Evolutionary conservation across 2,888 invertebrate genomes (phyloP), one percentile per base, ranked within the genome.

Genomic region (Oscheius sp.): DNA sequence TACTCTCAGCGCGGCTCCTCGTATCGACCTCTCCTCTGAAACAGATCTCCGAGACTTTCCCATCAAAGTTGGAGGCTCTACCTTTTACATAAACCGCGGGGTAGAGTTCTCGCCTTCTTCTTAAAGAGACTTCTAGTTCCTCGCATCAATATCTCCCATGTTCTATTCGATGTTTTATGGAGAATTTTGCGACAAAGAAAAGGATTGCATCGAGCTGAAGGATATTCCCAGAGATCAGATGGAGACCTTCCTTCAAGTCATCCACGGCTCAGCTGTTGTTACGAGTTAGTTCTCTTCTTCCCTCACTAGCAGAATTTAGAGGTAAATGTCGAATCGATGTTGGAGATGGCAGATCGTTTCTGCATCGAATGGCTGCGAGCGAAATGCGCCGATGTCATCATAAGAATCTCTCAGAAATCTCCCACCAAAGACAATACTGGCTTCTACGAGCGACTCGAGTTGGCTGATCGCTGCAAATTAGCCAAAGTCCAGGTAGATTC

Each of bases 161-260:
- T 65, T 65, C 37, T 53, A 37, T 29, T 37, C 55, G 23, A 52
- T 65, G 53, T 65, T 65, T 37, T 65, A 65, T n/a, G 65, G 65
- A 53, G 53, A 65, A 25, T 65, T 65, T 33, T 52, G 34, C 15
- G 52, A 65, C 37, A 65, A 55, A 25, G 65, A 65, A 4, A 52
- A 65, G 17, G 39, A 31, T 12, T 64, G n/a, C n/a, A 33, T 52
- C 37, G 50, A 64, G 17, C 12, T 64, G n/a, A 25, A 27, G 6
- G 64, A 64, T 25, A 34, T 64, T 29, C 25, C 48, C 15, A 50
- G 37, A 48, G 50, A 52, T n/a, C 50, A 64, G 15, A 33, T 64
- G 64, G 64, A 64, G 25, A 64, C 31, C 8, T 64, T 64, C 37
- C 34, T 64, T 4, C 64, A 64, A 29, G 64, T 52, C 29, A 45